phyloP scores from a whole-genome alignment of 2,888 invertebrate genomes.

The Cremastinae sp. region DNA sequence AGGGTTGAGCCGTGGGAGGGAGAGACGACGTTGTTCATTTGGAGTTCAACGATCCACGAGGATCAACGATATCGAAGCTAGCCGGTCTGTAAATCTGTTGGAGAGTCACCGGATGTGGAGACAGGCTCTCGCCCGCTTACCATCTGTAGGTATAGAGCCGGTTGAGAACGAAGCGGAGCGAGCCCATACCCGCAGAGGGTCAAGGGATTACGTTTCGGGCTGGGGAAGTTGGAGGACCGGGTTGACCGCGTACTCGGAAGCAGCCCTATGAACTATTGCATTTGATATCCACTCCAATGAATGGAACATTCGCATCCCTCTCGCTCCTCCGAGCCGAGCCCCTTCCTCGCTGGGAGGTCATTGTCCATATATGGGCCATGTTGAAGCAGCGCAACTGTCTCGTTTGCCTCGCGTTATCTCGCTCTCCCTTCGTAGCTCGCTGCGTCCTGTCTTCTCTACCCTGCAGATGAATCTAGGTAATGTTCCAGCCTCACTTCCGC shows the following conservation, averaged over 20 bases:
- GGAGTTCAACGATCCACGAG: conserved; percentile 44
- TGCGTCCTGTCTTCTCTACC: conserved; percentile 5
- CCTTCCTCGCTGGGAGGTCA: conserved; percentile 65
- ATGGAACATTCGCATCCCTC: conserved; percentile 69
- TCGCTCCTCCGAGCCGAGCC: conserved; percentile 59
- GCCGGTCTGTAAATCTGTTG: conserved; percentile 57
- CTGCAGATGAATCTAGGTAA: conserved; percentile 71
- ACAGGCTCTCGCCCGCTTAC: conserved; percentile 33
- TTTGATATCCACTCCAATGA: conserved; percentile 78
- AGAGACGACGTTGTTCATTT: conserved; percentile 18
- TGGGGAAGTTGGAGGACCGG: conserved; percentile 65
- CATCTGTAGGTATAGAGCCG: conserved; percentile 14
- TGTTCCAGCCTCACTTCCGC: conserved; percentile 73
- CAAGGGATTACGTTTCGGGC: conserved; percentile 55
- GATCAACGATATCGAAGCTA: conserved; percentile 54
- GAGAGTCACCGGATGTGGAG: conserved; percentile 41
- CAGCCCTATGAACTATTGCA: conserved; percentile 76
- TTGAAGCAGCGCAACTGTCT: conserved; percentile 49
- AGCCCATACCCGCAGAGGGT: conserved; percentile 45
- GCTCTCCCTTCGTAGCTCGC: conserved; percentile 9
- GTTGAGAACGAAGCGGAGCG: conserved; percentile 28
- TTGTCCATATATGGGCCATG: conserved; percentile 57
- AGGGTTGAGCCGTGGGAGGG: background rate
- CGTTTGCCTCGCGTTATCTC: conserved; percentile 26
- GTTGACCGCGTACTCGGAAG: conserved; percentile 72